Evolutionary conservation across 2,888 invertebrate species (phyloP), one percentile per base, ranked within the genome.

Genomic region (Drosophila birchii): DNA sequence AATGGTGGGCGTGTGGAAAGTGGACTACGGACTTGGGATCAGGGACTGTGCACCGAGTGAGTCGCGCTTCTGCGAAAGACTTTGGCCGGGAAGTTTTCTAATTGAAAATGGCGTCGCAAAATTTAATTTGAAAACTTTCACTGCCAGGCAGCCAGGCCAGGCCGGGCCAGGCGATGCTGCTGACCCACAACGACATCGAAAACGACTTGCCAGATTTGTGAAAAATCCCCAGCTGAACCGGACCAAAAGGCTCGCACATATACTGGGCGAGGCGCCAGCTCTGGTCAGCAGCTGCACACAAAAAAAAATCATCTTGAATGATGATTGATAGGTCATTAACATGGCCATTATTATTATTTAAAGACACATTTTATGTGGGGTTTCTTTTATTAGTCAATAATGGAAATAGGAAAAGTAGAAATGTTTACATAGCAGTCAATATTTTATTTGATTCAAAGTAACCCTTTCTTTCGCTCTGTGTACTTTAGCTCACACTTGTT

Each of bases 81-180:
- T 85, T 85, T 78, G 81, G 75, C 73, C 76, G 66, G 76, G 80
- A 86, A 86, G 80, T 86, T 86, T 86, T 86, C 88, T 86, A 86
- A 86, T 86, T 89, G 86, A 86, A 86, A 86, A 86, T 86, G 88
- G 89, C 86, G 88, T 87, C 86, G 86, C 86, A 80, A 80, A 87
- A 86, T 86, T 86, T 86, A 86, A 86, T 86, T 86, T 86, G 86
- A 89, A 86, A 86, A 86, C 89, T 86, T 86, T 89, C 86, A 82
- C 83, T 88, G 86, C 74, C 86, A 75, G 86, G 56, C 66, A 36
- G 38, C 20, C 38, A 16, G 29, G 38, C 60, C 20, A n/a, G 38
- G 41, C 34, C 34, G 12, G 12, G 34, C 34, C 18, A 1, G 38
- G 45, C 61, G 14, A 32, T 20, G 62, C 44, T 38, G 54, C 73